Evolutionary conservation across 2,113 vertebrate species (phyloP), one percentile per base, ranked within the genome.

Genomic region (Pandion haliaetus): DNA sequence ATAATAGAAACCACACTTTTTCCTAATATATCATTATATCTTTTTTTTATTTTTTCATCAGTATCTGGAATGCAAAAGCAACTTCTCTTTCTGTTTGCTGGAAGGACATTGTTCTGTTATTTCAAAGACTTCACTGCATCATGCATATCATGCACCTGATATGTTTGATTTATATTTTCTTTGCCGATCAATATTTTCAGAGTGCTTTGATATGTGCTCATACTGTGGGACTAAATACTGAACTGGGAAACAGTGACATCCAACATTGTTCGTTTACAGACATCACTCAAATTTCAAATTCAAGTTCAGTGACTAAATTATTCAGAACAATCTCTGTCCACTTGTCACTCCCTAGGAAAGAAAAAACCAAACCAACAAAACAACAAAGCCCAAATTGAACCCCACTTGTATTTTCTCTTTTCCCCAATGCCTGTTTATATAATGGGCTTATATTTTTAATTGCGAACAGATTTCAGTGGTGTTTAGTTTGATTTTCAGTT

Each of bases 1-100:
- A 42, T 6, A 2, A 58, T 28, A 52, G 0, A 1, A 61, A 40
- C 8, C 24, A 21, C 1, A 31, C 23, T 38, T 71, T 80, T 42
- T 66, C 45, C 14, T 36, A 17, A 14, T n/a, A 12, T 31, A 42
- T 44, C 12, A 34, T 7, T 17, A 1, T 5, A 21, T 66, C 12
- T 54, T 65, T 86, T 77, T 32, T 29, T 61, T n/a, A n/a, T n/a
- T 69, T 58, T 54, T 29, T 29, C 17, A 72, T 55, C n/a, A 23
- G 10, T 55, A 69, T 59, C 52, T 86, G 32, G 25, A 59, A 42
- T 26, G 28, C 10, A 91, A 67, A 74, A 86, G 17, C 8, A 82
- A 28, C 3, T 67, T 66, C 11, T 34, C 18, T 57, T 85, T 61
- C 14, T 50, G 12, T 70, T 44, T 23, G 12, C 25, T 86, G 25